These are phyloP conservation scores for Gasterosteus aculeatus DNA, from an alignment of 2,113 vertebrate species.

Conservation along the genomic window DNA sequence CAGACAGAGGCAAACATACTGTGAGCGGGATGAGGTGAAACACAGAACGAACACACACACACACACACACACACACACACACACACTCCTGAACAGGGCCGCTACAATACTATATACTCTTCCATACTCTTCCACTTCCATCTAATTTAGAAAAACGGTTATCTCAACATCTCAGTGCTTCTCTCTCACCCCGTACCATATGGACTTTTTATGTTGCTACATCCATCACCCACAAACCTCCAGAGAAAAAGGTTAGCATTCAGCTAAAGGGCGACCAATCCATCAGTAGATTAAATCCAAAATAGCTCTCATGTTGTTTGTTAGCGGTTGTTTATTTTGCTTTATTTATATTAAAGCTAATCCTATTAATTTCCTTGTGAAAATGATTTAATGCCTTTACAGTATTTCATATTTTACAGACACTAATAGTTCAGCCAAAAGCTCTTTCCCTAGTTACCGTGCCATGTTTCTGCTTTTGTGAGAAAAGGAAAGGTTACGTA, in stretches of 20 bases:
- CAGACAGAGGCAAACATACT: conserved; percentile 3
- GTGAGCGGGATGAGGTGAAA: too few species aligned
- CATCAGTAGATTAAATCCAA: conserved; percentile 29
- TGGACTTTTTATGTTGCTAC: conserved; percentile 24
- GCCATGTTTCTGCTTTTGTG: too few species aligned
- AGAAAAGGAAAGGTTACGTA: too few species aligned
- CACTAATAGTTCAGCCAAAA: too few species aligned
- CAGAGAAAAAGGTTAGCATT: conserved; percentile 48
- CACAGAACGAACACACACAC: too few species aligned
- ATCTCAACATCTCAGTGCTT: conserved; percentile 17
- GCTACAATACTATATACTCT: not conserved
- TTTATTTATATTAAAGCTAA: too few species aligned
- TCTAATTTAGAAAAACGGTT: conserved; percentile 26
- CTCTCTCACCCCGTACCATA: conserved; percentile 6
- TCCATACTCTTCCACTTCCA: not conserved
- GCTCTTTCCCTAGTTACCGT: too few species aligned
- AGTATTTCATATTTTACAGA: too few species aligned
- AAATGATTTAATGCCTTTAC: too few species aligned
- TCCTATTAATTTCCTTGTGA: too few species aligned
- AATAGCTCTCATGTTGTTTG: conserved; percentile 8
- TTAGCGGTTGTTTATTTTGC: conserved; percentile 25
- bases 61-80: too few species aligned
- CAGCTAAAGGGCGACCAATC: conserved; percentile 42
- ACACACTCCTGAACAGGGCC: too few species aligned
- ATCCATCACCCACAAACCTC: conserved; percentile 41